Evolutionary conservation across 1,140 invertebrate genomes (phyloP), one percentile per base, ranked within the genome.

Genomic region (Linepithema humile): DNA sequence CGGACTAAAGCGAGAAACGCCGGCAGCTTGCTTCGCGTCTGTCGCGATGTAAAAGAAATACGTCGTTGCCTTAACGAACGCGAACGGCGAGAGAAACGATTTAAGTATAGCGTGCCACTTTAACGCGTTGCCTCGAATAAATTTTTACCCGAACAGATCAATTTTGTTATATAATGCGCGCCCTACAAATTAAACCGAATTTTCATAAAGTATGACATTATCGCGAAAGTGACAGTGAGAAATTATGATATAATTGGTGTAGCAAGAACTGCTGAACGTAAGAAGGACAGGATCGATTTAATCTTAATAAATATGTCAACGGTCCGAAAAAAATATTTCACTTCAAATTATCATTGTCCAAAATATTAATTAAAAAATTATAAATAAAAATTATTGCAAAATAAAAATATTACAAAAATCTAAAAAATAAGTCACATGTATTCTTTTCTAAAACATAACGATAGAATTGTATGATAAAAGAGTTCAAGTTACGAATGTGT

Each of bases 151-250:
- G 32, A 55, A 48, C 23, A 32, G 17, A 43, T 5, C 64, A 23
- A 70, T 40, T 43, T 35, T 40, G 10, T 80, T 80, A 55, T 12
- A 20, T 43, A 70, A 80, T 20, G 50, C 17, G 20, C 38, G 64
- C 29, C 45, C 32, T 43, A 53, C n/a, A 48, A 70, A 80, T 69
- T 55, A 78, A 69, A 6, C 48, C 48, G 29, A 53, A 50, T 55
- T 78, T 69, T 23, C 35, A 40, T 38, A 32, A 65, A 20, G 9
- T 40, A 35, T 10, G 75, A 78, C 38, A 78, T 78, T 78, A 78
- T 67, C 62, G 75, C 62, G 35, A 78, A 78, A 67, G 62, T 40
- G 32, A 40, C 23, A 40, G 23, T 15, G 9, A 55, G 62, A 78
- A 78, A 69, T 78, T 53, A 78, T 35, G 62, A 67, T 40, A 17